These are phyloP conservation scores for Falco peregrinus DNA, from an alignment of 2,797 vertebrate genomes.

Conservation along the genomic window DNA sequence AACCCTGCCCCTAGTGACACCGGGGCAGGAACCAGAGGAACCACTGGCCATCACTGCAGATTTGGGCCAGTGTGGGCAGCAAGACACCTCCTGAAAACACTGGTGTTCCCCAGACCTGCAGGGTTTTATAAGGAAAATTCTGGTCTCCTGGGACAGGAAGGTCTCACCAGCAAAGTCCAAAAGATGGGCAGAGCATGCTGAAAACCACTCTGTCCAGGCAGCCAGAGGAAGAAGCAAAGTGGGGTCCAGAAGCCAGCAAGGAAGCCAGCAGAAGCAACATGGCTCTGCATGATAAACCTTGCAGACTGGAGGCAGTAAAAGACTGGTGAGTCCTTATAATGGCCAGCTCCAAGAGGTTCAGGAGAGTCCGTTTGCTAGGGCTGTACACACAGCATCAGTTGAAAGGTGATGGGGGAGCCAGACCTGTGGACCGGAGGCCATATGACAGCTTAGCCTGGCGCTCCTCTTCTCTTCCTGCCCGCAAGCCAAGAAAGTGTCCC, in stretches of 20 bases:
- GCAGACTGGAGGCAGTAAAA: neutral
- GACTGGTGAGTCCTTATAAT: accelerated
- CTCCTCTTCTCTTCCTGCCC: neutral
- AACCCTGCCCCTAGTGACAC: neutral
- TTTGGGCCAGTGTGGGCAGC: neutral
- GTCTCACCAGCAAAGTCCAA: neutral
- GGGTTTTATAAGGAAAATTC: neutral
- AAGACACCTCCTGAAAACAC: neutral
- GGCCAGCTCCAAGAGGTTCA: neutral
- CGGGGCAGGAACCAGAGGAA: neutral
- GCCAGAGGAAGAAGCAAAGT: neutral
- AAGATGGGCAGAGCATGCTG: neutral
- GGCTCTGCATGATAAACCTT: neutral
- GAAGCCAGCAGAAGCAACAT: neutral
- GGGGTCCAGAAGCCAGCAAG: neutral
- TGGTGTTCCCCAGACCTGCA: neutral
- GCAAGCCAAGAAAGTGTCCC: neutral
- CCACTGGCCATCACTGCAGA: neutral
- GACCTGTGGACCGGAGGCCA: neutral
- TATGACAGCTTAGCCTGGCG: neutral
- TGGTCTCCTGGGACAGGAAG: neutral
- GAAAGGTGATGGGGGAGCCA: neutral
- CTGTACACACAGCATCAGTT: neutral
- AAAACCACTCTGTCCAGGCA: neutral
- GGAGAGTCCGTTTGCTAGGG: neutral